A percentile compares a stretch with the other conserved stretches of the same genome.
Evolutionary conservation across 1,140 invertebrate genomes (phyloP).

Genomic region (Hyles euphorbiae): DNA sequence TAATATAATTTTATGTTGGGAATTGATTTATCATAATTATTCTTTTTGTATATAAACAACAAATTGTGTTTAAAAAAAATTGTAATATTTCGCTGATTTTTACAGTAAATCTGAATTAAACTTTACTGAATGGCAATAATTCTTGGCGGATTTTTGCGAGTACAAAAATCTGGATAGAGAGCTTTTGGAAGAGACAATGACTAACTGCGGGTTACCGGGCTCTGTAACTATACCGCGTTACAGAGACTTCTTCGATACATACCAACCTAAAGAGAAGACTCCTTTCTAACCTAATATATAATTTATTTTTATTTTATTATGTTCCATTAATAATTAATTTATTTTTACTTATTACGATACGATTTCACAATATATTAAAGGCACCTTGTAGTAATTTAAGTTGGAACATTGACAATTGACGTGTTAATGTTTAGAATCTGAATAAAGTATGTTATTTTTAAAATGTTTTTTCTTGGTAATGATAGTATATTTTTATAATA

Average conservation of each 20-base stretch:
- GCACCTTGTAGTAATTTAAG: too few relatives aligned
- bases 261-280: constrained; percentile 25
- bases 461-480: too few relatives aligned
- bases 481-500: too few relatives aligned
- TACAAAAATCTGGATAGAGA: constrained; percentile 19
- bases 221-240: constrained; percentile 27
- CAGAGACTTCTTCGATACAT: constrained; percentile 27
- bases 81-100: constrained; percentile 7
- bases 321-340: background rate
- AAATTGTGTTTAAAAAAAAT: too few relatives aligned
- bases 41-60: too few relatives aligned
- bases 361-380: too few relatives aligned
- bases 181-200: constrained; percentile 15
- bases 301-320: background rate
- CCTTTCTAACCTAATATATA: constrained; percentile 6
- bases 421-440: too few relatives aligned
- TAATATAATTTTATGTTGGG: too few relatives aligned
- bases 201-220: constrained; percentile 35
- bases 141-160: constrained; percentile 21
- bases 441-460: too few relatives aligned
- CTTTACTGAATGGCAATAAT: constrained; percentile 28
- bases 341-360: background rate
- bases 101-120: constrained; percentile 33
- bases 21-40: too few relatives aligned
- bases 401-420: too few relatives aligned